Evolutionary conservation across 2,888 invertebrate genomes (phyloP).

Genomic region (Oxycera nigricornis): DNA sequence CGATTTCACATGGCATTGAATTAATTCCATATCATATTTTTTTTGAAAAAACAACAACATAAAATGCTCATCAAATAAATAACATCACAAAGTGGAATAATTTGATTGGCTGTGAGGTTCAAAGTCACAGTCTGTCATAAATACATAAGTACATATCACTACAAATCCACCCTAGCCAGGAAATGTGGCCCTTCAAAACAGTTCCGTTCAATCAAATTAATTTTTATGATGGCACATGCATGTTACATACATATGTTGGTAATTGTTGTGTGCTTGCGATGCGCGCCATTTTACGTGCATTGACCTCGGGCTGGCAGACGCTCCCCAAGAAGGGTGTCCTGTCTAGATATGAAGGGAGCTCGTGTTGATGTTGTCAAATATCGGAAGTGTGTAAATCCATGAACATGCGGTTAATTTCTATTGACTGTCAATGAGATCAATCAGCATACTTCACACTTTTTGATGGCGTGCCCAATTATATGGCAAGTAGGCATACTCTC

Average conservation of each 20-base stretch:
- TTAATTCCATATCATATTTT: too few species aligned
- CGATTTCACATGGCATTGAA: too few species aligned
- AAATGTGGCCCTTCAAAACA: neutral
- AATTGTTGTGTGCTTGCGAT: neutral
- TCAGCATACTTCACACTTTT: constrained; percentile 5
- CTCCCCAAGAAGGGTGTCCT: neutral
- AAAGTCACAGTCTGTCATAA: neutral
- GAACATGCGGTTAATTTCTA: neutral
- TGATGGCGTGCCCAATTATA: neutral
- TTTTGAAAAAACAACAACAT: too few species aligned
- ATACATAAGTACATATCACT: neutral
- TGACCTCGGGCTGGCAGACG: neutral
- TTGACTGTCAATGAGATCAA: neutral
- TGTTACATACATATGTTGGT: neutral
- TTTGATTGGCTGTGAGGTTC: neutral
- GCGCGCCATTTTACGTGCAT: neutral
- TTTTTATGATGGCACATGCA: neutral
- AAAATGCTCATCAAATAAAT: too few species aligned
- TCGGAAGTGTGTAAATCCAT: neutral
- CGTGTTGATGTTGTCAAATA: neutral
- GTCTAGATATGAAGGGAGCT: neutral
- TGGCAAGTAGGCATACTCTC: neutral
- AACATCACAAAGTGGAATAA: neutral
- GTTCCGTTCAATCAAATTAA: constrained; percentile 6
- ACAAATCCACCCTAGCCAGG: neutral